Evolutionary conservation across 2,888 invertebrate genomes (phyloP).

Genomic region (Linyphia triangularis): DNA sequence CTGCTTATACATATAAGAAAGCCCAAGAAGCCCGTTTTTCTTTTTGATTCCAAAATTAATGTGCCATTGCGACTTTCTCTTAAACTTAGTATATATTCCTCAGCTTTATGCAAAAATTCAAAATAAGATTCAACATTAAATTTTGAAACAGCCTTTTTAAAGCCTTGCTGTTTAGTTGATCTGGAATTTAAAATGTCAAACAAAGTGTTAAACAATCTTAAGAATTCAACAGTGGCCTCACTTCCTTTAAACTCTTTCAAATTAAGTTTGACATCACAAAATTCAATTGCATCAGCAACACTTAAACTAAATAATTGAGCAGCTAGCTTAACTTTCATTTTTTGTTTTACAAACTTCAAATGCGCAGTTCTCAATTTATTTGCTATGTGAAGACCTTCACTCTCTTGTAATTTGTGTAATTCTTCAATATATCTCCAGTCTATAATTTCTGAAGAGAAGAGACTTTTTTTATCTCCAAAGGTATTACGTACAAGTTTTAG

Average conservation of each 20-base stretch:
- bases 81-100: neutral
- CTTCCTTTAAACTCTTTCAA: neutral
- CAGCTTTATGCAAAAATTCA: neutral
- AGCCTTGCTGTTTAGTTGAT: slow-evolving; percentile 5
- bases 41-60: slow-evolving; percentile 6
- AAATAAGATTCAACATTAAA: neutral
- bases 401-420: neutral
- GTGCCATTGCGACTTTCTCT: slow-evolving; percentile 44
- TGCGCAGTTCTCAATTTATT: slow-evolving; percentile 69
- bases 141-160: neutral
- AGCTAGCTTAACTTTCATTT: slow-evolving; percentile 73
- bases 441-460: neutral
- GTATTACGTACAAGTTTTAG: slow-evolving; percentile 5
- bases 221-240: slow-evolving; percentile 14
- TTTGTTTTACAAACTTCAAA: slow-evolving; percentile 62
- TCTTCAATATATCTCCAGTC: neutral
- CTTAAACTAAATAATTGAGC: slow-evolving; percentile 70
- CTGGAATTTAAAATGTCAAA: slow-evolving; percentile 69
- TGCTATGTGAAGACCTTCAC: slow-evolving; percentile 8
- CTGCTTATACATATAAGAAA: slow-evolving; percentile 63
- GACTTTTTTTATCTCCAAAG: neutral
- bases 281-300: slow-evolving; percentile 72
- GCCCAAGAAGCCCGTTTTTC: slow-evolving; percentile 60
- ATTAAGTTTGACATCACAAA: neutral
- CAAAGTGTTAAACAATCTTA: slow-evolving; percentile 12